These are phyloP conservation scores for Microplitis manilae DNA, from an alignment of 2,888 invertebrate species.

Conservation along the genomic window DNA sequence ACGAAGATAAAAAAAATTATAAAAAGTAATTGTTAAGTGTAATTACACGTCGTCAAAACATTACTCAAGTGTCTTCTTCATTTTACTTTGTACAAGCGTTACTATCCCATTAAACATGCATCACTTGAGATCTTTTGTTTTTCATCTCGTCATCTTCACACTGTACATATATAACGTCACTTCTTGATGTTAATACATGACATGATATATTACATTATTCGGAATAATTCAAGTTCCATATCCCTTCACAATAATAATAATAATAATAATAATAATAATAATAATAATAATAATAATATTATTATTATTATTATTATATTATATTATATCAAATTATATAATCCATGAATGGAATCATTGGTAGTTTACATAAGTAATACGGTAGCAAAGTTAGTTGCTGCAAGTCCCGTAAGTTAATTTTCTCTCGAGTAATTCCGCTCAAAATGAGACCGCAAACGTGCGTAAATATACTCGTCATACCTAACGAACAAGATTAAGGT, in stretches of 20 bases:
- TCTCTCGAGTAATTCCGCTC: background rate
- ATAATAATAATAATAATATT: too few species aligned
- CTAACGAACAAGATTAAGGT: slow-evolving; percentile 9
- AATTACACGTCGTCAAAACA: slow-evolving; percentile 47
- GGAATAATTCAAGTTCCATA: background rate
- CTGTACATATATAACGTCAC: background rate
- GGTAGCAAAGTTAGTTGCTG: background rate
- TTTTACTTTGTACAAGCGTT: slow-evolving; percentile 36
- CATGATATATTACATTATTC: background rate
- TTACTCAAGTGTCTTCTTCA: slow-evolving; percentile 52
- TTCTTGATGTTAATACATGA: background rate
- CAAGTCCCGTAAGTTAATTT: background rate
- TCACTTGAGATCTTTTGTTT: slow-evolving; percentile 2
- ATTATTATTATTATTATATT: background rate
- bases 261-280: too few species aligned
- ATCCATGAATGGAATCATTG: background rate
- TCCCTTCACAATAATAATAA: too few species aligned
- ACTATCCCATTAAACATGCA: slow-evolving; percentile 6
- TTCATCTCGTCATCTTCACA: slow-evolving; percentile 11
- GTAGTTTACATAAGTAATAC: slow-evolving; percentile 5
- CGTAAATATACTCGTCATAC: slow-evolving; percentile 7
- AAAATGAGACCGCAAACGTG: slow-evolving; percentile 11
- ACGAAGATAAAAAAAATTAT: background rate
- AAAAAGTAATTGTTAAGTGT: slow-evolving; percentile 47
- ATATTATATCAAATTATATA: background rate